phyloP scores from a whole-genome alignment of 2,888 invertebrate genomes.

The Mesoligia furuncula region DNA sequence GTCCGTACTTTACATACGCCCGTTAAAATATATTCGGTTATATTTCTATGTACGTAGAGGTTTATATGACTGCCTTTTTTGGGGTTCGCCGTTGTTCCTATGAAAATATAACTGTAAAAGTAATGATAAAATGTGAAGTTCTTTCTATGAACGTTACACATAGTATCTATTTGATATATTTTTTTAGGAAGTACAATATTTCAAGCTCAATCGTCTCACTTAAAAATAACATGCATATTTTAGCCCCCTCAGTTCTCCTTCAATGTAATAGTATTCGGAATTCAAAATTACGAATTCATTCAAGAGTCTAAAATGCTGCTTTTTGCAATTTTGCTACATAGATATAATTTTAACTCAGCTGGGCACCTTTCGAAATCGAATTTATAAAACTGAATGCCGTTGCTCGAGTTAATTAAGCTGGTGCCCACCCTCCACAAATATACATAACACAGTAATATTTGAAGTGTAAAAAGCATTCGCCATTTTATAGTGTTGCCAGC shows the following conservation, averaged over 20 bases:
- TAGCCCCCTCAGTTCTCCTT: not conserved
- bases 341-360: conserved; percentile 18
- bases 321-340: conserved; percentile 17
- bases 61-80: conserved; percentile 36
- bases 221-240: conserved; percentile 3
- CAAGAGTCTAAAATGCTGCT: conserved; percentile 21
- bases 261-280: not conserved
- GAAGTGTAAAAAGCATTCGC: conserved; percentile 62
- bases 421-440: conserved; percentile 63
- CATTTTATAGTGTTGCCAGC: conserved; percentile 54
- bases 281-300: conserved; percentile 27
- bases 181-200: not conserved
- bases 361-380: conserved; percentile 67
- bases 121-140: conserved; percentile 7
- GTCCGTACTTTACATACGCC: conserved; percentile 65
- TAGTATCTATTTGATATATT: not conserved
- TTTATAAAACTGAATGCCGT: conserved; percentile 69
- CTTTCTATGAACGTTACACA: not conserved
- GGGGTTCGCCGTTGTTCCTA: conserved; percentile 11
- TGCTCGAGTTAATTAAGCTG: conserved; percentile 72
- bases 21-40: conserved; percentile 55
- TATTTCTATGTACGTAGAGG: conserved; percentile 31
- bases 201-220: not conserved
- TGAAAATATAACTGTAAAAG: conserved; percentile 32
- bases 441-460: conserved; percentile 64